These are phyloP conservation scores for Bradypus variegatus DNA, from an alignment of 2,797 vertebrate species.

Conservation along the genomic window DNA sequence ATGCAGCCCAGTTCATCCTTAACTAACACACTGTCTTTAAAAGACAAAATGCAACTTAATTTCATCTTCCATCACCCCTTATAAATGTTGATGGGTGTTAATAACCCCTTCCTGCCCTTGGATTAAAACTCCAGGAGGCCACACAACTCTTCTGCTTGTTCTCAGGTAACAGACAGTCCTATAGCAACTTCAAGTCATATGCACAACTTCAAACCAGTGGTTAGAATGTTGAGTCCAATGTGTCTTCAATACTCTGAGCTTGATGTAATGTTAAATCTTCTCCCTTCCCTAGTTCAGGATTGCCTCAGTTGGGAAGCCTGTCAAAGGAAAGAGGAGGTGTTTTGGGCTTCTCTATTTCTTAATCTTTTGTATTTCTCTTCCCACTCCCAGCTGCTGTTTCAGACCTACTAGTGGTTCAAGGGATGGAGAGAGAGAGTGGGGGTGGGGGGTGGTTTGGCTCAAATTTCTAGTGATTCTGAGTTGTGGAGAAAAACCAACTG, in stretches of 20 bases:
- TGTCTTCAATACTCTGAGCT: conserved; percentile 13
- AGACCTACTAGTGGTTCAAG: not conserved
- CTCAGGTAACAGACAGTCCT: not conserved
- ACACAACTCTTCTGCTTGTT: not conserved
- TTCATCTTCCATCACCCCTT: not conserved
- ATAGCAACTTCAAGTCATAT: not conserved
- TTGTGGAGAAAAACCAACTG: not conserved
- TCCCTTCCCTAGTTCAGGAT: not conserved
- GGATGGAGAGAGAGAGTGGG: not conserved
- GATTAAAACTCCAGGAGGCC: conserved; percentile 7
- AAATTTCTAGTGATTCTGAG: conserved; percentile 1
- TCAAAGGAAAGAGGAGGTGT: not conserved
- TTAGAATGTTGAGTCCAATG: not conserved
- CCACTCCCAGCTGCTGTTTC: not conserved
- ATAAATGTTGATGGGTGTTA: not conserved
- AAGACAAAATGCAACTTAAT: conserved; percentile 10
- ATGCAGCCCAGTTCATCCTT: not conserved
- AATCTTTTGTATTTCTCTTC: not conserved
- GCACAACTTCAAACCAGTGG: conserved; percentile 6
- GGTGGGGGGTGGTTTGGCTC: not conserved
- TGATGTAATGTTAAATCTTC: conserved; percentile 12
- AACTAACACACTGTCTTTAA: not conserved
- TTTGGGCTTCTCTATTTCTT: not conserved
- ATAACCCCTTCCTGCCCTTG: not conserved
- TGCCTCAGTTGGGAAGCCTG: not conserved